Evolutionary conservation across 2,113 vertebrate species (phyloP), one percentile per base, ranked within the genome.

Genomic region (Alouatta palliata): DNA sequence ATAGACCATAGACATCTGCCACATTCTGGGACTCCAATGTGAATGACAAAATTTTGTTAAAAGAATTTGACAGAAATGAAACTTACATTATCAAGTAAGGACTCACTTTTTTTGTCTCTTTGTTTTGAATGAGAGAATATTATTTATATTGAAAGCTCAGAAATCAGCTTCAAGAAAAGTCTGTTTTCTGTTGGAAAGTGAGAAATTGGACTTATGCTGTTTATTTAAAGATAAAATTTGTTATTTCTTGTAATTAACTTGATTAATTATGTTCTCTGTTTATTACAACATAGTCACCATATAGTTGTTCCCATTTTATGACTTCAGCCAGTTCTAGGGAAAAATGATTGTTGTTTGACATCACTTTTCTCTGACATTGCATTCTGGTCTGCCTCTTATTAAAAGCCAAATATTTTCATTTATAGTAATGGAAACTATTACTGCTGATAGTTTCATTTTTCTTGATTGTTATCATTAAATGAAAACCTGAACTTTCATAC

Each of bases 401-500:
- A 90, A 91, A 95, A 96, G 56, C 23, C 40, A 91, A 94, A 94
- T 73, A 90, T 90, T 97, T 96, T 84, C 71, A 91, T 76, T 95
- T 54, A 49, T 35, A 40, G 25, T 86, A 88, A 96, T 86, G 43
- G 47, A 7, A 95, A 91, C 82, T 92, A 86, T 88, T 91, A 95
- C 17, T 95, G 64, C 37, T 83, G 71, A 92, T 79, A 75, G 52
- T 76, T 95, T 93, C 27, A 16, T 94, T 94, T 95, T 95, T 64
- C 93, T 90, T 95, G 71, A 87, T 97, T 77, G 84, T 97, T 96
- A 91, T 97, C 93, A 90, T 96, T 96, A 97, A 96, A 91, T 97
- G 71, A 95, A 90, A 97, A 92, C 27, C 71, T 93, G 85, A 71
- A 87, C 5, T 92, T 95, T 90, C 66, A 86, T 66, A 88, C 23